Evolutionary conservation across 1,140 invertebrate genomes (phyloP), one percentile per base, ranked within the genome.

Genomic region (Cyphomyrmex costatus): DNA sequence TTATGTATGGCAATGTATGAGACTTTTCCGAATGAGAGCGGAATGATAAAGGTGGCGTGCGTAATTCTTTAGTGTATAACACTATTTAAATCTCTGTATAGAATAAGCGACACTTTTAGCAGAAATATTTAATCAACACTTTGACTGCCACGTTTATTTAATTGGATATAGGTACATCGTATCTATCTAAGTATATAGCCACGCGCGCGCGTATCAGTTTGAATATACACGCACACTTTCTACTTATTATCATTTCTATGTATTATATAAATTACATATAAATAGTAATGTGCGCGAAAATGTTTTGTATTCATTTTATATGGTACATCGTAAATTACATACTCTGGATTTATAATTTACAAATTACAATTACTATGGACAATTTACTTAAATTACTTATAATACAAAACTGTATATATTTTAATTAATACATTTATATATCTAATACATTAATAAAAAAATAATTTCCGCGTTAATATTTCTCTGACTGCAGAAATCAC

Each of bases 21-120:
- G 53, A 86, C 83, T 82, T 86, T 86, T 71, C 76, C 21, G 27
- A 10, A 63, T 42, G 56, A 77, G 16, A 46, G 24, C 33, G 2
- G 5, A 73, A n/a, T 24, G 19, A 4, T 19, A 27, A 42, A 61
- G 14, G n/a, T 42, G 7, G 14, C 14, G 1, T 16, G 36, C 10
- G 10, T 42, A 42, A 42, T 8, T 36, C 33, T 42, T 58, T 58
- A 42, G n/a, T 16, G 10, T 21, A n/a, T 19, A 14, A 6, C 2
- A 24, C 30, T 1, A 76, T 76, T 36, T 6, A 46, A 19, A 77
- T 24, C 14, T 63, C 14, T 10, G 6, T 6, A 3, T n/a, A 7
- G 7, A 42, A 61, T 61, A 42, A 27, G 8, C 19, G 7, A 49
- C 2, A 42, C 36, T 36, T 36, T 36, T 2, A 2, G 6, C 24